A percentile compares a stretch with the other conserved stretches of the same genome.
phyloP scores from a whole-genome alignment of 1,140 invertebrate species.

The Melipona quadrifasciata region DNA sequence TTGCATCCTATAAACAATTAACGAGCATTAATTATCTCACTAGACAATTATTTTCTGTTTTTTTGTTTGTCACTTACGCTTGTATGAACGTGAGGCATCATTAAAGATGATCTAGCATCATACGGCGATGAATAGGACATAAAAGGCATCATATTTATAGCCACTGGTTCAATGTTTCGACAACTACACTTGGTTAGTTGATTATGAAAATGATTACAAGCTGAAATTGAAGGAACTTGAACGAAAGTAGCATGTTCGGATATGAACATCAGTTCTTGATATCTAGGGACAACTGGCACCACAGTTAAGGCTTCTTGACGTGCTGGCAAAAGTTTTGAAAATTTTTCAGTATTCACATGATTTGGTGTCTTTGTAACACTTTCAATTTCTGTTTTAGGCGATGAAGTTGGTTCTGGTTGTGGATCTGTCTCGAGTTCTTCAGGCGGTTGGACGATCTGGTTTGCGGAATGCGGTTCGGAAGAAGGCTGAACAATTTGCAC shows the following conservation, averaged over 20 bases:
- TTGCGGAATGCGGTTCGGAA: neutral
- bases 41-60: neutral
- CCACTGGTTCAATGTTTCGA: neutral
- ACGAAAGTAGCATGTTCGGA: neutral
- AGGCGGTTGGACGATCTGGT: neutral
- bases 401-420: neutral
- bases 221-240: neutral
- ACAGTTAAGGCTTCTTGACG: neutral
- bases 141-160: neutral
- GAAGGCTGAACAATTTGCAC: conserved; percentile 18
- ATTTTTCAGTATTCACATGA: neutral
- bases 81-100: neutral
- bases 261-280: neutral
- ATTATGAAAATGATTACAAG: neutral
- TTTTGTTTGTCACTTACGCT: neutral
- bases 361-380: neutral
- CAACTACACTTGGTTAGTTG: neutral
- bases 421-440: neutral
- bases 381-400: neutral
- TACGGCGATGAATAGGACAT: neutral
- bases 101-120: neutral
- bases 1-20: neutral
- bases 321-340: neutral
- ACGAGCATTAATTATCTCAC: neutral
- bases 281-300: neutral